These are phyloP conservation scores for Cossypha caffra DNA, from an alignment of 2,797 vertebrate species.

Conservation along the genomic window DNA sequence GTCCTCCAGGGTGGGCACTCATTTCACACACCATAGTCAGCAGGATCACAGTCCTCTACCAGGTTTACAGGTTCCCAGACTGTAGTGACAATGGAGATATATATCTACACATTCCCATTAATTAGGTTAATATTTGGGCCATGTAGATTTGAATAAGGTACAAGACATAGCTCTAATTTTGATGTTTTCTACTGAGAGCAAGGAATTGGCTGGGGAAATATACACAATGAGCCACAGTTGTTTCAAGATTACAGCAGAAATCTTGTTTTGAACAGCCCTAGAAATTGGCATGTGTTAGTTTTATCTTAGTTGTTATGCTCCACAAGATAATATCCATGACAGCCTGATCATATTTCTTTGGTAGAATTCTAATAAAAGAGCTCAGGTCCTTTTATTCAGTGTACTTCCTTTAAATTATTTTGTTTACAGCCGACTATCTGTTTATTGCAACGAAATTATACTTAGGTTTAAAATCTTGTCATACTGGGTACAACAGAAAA, in stretches of 20 bases:
- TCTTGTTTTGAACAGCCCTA: neutral
- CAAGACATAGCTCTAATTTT: neutral
- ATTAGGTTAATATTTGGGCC: neutral
- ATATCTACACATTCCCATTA: neutral
- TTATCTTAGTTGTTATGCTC: neutral
- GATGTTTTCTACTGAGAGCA: neutral
- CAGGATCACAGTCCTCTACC: neutral
- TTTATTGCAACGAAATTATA: neutral
- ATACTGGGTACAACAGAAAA: neutral
- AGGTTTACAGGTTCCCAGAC: neutral
- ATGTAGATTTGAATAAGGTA: neutral
- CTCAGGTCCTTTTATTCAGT: neutral
- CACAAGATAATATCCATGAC: neutral
- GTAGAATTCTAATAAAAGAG: neutral
- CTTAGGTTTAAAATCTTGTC: neutral
- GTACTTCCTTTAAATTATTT: neutral
- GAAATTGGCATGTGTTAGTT: neutral
- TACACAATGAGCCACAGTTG: neutral
- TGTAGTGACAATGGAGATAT: neutral
- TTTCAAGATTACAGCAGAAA: neutral
- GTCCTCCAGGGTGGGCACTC: fast-evolving
- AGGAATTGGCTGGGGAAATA: neutral
- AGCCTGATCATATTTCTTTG: neutral
- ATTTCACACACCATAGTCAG: neutral
- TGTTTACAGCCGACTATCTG: neutral